These are phyloP conservation scores for Nyctibius grandis DNA, from an alignment of 2,797 vertebrate genomes.

Conservation along the genomic window DNA sequence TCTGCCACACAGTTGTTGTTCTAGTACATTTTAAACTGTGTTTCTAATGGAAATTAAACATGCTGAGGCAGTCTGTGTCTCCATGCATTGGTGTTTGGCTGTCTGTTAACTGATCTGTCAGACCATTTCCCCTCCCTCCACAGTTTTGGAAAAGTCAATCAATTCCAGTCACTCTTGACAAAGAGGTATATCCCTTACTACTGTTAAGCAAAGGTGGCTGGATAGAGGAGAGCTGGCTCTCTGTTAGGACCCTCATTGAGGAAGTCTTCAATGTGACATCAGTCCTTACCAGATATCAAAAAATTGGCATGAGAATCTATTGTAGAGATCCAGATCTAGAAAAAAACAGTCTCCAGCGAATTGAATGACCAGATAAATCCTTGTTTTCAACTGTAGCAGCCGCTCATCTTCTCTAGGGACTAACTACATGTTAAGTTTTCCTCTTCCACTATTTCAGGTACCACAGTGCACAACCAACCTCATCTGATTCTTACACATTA, in stretches of 20 bases:
- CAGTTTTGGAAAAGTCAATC: background rate
- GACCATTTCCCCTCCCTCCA: background rate
- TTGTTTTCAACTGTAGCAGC: background rate
- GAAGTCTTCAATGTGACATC: background rate
- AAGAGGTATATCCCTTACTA: background rate
- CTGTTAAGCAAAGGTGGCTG: background rate
- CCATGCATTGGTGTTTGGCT: accelerated
- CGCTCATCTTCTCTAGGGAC: background rate
- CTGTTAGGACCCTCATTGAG: background rate
- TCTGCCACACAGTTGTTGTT: background rate
- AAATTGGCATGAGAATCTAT: background rate
- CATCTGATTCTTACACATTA: background rate
- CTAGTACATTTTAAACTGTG: background rate
- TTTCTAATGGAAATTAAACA: background rate
- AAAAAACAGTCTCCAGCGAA: background rate
- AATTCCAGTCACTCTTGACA: background rate
- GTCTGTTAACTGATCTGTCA: background rate
- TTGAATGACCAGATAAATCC: background rate
- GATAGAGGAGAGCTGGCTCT: background rate
- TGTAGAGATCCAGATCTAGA: accelerated
- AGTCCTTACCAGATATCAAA: background rate
- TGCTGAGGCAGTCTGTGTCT: background rate
- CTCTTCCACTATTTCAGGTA: background rate
- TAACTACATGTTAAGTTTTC: background rate
- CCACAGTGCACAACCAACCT: background rate